Evolutionary conservation across 2,113 vertebrate genomes (phyloP).

Genomic region (Poecilia latipinna): DNA sequence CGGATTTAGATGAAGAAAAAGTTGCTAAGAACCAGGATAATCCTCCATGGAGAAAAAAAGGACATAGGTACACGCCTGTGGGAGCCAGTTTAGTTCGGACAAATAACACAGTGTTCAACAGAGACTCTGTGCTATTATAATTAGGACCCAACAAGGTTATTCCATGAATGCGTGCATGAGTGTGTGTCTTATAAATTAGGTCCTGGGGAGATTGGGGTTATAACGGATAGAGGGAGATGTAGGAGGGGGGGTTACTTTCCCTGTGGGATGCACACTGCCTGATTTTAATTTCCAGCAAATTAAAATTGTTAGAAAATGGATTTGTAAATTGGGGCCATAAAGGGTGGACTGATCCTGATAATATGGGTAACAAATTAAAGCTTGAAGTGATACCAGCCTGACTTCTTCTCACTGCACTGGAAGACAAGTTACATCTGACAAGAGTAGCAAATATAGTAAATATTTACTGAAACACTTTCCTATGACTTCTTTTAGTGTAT

Average conservation of each 20-base stretch:
- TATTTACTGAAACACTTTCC: background rate
- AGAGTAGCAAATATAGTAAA: background rate
- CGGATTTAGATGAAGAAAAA: slow-evolving; percentile 28
- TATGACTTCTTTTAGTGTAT: too few relatives aligned
- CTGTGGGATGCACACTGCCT: slow-evolving; percentile 60
- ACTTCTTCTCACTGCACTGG: background rate
- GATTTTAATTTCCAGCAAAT: slow-evolving; percentile 71
- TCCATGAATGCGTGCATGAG: slow-evolving; percentile 34
- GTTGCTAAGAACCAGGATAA: slow-evolving; percentile 42
- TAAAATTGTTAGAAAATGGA: slow-evolving; percentile 55
- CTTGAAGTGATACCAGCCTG: background rate
- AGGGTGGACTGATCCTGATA: slow-evolving; percentile 26
- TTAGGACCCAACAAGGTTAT: slow-evolving; percentile 66
- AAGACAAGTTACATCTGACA: background rate
- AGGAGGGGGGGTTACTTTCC: slow-evolving; percentile 38
- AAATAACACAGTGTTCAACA: slow-evolving; percentile 59
- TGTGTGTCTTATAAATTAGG: slow-evolving; percentile 60
- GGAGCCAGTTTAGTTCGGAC: slow-evolving; percentile 60
- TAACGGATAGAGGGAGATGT: slow-evolving; percentile 20
- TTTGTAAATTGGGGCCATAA: slow-evolving; percentile 52
- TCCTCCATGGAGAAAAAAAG: slow-evolving; percentile 29
- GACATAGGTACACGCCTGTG: slow-evolving; percentile 48
- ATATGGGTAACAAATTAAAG: slow-evolving; percentile 22
- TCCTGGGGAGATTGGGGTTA: slow-evolving; percentile 62
- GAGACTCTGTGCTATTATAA: slow-evolving; percentile 57